Evolutionary conservation across 2,888 invertebrate genomes (phyloP).

Genomic region (Aricia artaxerxes): DNA sequence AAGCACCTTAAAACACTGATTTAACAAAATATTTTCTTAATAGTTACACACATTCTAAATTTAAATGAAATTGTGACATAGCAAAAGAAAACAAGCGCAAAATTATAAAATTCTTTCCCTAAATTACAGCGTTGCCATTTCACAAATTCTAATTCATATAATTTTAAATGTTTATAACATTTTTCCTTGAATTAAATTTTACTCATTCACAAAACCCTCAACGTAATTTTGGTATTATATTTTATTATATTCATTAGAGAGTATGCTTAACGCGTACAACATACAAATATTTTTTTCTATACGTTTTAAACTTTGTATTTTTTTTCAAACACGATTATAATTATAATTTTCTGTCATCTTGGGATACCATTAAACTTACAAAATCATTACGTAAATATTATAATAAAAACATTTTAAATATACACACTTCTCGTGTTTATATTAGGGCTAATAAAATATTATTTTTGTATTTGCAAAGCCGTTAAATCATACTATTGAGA

Average conservation of each 20-base stretch:
- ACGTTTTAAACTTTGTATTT: background rate
- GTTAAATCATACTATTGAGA: background rate
- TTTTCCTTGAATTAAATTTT: background rate
- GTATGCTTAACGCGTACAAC: background rate
- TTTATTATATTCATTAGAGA: background rate
- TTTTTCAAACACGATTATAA: background rate
- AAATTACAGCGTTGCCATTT: slow-evolving; percentile 11
- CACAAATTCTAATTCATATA: background rate
- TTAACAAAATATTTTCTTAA: background rate
- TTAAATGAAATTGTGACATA: background rate
- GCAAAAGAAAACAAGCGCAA: background rate
- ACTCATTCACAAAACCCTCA: background rate
- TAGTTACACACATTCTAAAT: background rate
- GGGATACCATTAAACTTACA: background rate
- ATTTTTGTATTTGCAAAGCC: background rate
- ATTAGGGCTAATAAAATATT: background rate
- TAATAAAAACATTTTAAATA: background rate
- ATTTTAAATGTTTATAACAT: slow-evolving; percentile 13
- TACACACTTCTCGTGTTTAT: background rate
- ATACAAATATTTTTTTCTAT: background rate
- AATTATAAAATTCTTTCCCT: slow-evolving; percentile 1
- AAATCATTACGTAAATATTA: background rate
- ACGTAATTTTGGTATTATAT: background rate
- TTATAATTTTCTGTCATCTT: background rate
- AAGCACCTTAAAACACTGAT: background rate